A percentile compares a stretch with the other conserved stretches of the same genome.
phyloP scores from a whole-genome alignment of 2,113 vertebrate genomes.

The Thunnus thynnus region DNA sequence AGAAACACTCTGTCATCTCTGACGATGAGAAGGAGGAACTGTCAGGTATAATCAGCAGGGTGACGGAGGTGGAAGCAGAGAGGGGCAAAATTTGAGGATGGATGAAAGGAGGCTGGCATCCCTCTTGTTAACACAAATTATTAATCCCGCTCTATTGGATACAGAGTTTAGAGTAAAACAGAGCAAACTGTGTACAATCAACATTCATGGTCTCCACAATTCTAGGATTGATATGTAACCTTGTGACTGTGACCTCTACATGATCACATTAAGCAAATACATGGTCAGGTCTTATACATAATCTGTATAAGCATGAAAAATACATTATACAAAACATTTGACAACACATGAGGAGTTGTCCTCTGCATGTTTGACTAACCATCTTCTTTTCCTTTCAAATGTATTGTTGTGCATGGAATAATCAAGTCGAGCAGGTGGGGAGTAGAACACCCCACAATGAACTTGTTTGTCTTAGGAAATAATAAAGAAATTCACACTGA shows the following conservation, averaged over 20 bases:
- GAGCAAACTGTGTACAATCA: constrained; percentile 33
- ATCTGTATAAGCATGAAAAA: constrained; percentile 41
- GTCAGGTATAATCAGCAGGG: constrained; percentile 70
- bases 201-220: constrained; percentile 10
- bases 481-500: constrained; percentile 1
- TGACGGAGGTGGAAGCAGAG: constrained; percentile 55
- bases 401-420: neutral
- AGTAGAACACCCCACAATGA: neutral
- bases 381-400: constrained; percentile 62
- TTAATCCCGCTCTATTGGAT: constrained; percentile 56
- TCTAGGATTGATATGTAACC: constrained; percentile 20
- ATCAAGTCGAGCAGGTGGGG: neutral
- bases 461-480: constrained; percentile 12
- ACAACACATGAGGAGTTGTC: constrained; percentile 8
- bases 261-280: constrained; percentile 58
- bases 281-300: neutral
- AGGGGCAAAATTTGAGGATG: constrained; percentile 58
- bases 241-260: constrained; percentile 42
- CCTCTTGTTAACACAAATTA: constrained; percentile 71
- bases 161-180: constrained; percentile 52
- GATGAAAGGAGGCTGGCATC: constrained; percentile 56
- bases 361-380: constrained; percentile 30
- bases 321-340: constrained; percentile 61
- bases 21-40: constrained; percentile 64
- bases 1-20: constrained; percentile 73